Base-by-base conservation (phyloP, 2,888 invertebrate genomes). In the Scaptomyza reducta region DNA sequence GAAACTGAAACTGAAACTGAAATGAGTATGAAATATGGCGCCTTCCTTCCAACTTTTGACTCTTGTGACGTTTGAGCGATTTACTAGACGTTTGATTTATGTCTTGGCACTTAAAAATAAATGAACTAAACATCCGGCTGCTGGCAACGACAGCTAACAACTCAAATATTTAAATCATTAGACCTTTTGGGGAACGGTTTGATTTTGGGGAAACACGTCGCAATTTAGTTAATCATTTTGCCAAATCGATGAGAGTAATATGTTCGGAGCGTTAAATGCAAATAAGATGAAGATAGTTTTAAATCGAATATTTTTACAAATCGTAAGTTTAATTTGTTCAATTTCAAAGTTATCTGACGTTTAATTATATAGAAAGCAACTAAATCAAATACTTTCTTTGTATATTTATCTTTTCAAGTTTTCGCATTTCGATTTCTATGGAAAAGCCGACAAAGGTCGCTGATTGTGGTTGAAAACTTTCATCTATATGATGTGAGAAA, bases 21-120 rank as follows among this genome's bases (percentile, higher is more conserved):
- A 31, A 38, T 35, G 35, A 38, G 22, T 14, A 50, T 50, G 38
- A 50, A 38, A 25, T 50, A 50, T 50, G 11, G 11, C 35, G 38
- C 3, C 38, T 35, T 25, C 35, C 35, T 25, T 14, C 50, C 25
- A 25, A 50, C 50, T 25, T 14, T 50, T 38, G 38, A 50, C 50
- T 38, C 35, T 14, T 38, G 13, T 35, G 38, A 38, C 50, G 25
- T 14, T 38, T 25, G 38, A 14, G 7, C 22, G 38, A 25, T 38
- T 50, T 50, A 9, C 14, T 16, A 11, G 50, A 35, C 50, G 22
- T 7, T 6, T 50, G 50, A 50, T 50, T 38, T 38, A 50, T 50
- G 38, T 11, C 25, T 11, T 14, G 25, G 50, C 14, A 25, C 25
- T 50, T 22, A 38, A 40, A 50, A 50, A 38, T 7, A 50, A 50